Base-by-base conservation (phyloP, 2,797 vertebrate species). In the Channa striata region DNA sequence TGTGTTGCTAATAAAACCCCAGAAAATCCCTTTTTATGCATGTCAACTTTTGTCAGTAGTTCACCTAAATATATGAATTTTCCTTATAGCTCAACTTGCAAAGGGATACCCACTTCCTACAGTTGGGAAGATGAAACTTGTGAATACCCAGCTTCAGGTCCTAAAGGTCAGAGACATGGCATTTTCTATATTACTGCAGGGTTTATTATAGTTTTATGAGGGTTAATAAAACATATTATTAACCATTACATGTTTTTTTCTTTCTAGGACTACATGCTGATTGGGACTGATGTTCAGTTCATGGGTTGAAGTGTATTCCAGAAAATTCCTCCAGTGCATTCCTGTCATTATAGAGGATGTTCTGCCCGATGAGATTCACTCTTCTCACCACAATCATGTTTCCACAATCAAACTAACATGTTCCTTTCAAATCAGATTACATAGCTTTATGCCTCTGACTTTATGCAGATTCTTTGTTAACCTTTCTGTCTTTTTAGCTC, bases 211-310 rank as follows among this genome's bases (percentile, higher is more conserved):
- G 37, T 46, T 64, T 16, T 40, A 48, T 1, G 5, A 42, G 13
- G 36, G n/a, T 2, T 25, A 16, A 37, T 8, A 14, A n/a, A 6
- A 12, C 30, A 37, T 57, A 20, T 52, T n/a, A 30, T 20, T 44
- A 30, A 11, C 8, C 56, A 11, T 70, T 8, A 23, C 1, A 48
- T 51, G 6, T 59, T 44, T 20, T 25, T 30, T 6, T 30, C 25
- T 6, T 59, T 64, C 36, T 17, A 95, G 94, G 91, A 90, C 74
- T 93, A 86, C 48, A 42, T 94, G 44, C 58, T 94, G 88, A 88
- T 95, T 25, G 93, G 91, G 42, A 95, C 93, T 37, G 93, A 95
- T 36, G 88, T 94, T 47, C 62, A 89, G 59, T 93, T 94, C 66
- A 54, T 49, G 0, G 37, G n/a, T 48, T 92, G 61, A 91, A 46